These are phyloP conservation scores for Thalassoma bifasciatum DNA, from an alignment of 2,113 vertebrate genomes.

Conservation along the genomic window DNA sequence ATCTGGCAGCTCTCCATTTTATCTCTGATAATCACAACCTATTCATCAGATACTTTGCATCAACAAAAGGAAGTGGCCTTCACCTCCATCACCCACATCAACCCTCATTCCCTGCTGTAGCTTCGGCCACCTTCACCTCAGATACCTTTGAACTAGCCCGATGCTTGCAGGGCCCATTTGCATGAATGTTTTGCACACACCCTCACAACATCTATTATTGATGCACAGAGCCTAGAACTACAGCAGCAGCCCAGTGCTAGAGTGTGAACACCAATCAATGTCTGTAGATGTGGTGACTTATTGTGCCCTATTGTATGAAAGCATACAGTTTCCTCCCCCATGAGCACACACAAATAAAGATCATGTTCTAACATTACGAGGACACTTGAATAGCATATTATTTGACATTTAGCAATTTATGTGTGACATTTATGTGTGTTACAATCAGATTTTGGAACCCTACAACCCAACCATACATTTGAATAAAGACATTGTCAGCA, in stretches of 20 bases:
- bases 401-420: too few relatives aligned
- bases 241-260: background rate
- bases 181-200: slow-evolving; percentile 53
- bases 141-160: slow-evolving; percentile 45
- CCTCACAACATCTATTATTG: slow-evolving; percentile 26
- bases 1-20: slow-evolving; percentile 4
- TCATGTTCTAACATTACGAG: too few relatives aligned
- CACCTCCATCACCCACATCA: background rate
- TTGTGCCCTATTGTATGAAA: background rate
- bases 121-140: slow-evolving; percentile 10
- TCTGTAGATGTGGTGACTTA: background rate
- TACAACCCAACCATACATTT: too few relatives aligned
- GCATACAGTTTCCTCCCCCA: too few relatives aligned
- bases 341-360: too few relatives aligned
- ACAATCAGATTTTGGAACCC: too few relatives aligned
- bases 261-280: background rate
- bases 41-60: slow-evolving; percentile 35
- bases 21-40: background rate
- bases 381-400: too few relatives aligned
- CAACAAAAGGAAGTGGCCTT: slow-evolving; percentile 25
- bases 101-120: background rate
- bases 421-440: too few relatives aligned
- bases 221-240: slow-evolving; percentile 21
- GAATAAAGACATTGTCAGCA: too few relatives aligned
- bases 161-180: slow-evolving; percentile 47